Evolutionary conservation across 2,113 vertebrate species (phyloP), one percentile per base, ranked within the genome.

Genomic region (Apodemus speciosus): DNA sequence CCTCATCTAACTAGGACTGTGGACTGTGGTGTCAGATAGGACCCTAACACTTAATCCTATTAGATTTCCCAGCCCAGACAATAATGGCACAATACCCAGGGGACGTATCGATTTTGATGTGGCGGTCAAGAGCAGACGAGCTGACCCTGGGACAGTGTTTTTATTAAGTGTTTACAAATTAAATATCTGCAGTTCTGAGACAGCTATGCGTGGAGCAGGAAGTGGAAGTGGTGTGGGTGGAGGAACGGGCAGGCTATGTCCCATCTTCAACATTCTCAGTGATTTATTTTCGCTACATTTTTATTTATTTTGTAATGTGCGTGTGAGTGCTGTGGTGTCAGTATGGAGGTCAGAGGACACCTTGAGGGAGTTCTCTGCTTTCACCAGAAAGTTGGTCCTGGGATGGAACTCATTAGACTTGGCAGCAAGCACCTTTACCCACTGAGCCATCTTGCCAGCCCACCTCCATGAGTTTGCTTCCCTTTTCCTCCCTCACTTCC

Each of bases 1-100:
- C 98, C 98, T 98, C 98, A 97, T 98, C 98, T 99, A 99, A 99
- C 98, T 98, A 99, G 99, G 98, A 98, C 91, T 98, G 98, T 92
- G 98, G 98, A 98, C 98, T 97, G 98, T 97, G 98, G 98, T 97
- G 98, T 97, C 97, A 98, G 98, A 96, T 94, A 97, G 98, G 97
- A 97, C 97, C 97, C 96, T 97, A 97, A 98, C 97, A 97, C 98
- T 98, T 98, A 98, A 98, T 98, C 97, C 98, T 98, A 98, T 98
- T 98, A 98, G 98, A 98, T 96, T 98, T 96, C 90, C 93, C 93
- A 96, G 97, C 97, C 98, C 97, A 97, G 98, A 98, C 98, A 98
- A 98, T 98, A 98, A 97, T 85, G 88, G 97, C 96, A 95, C 94
- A 96, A 91, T 75, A 89, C 98, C 97, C 97, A 6, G 38, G 98